phyloP scores from a whole-genome alignment of 2,113 vertebrate species.

The Psophia crepitans region DNA sequence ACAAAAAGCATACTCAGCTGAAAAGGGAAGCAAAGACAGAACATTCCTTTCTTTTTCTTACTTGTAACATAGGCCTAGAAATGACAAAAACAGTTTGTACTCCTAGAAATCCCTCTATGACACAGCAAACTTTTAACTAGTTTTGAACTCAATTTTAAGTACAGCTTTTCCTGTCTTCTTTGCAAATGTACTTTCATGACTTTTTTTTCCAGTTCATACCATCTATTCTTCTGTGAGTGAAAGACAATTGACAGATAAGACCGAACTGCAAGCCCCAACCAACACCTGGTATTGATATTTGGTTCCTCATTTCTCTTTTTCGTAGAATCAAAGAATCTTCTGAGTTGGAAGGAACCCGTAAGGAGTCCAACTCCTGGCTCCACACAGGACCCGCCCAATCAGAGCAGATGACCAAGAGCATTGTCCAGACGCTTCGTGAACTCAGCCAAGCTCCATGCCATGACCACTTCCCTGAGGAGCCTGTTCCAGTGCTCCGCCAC shows the following conservation, averaged over 20 bases:
- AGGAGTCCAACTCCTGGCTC: no score
- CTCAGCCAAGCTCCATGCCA: no score
- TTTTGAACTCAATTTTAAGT: background rate
- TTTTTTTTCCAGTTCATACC: background rate
- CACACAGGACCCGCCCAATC: no score
- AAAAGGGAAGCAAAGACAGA: background rate
- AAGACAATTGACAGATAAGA: background rate
- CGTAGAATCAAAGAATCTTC: no score
- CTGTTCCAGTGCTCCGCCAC: no score
- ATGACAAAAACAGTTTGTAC: background rate
- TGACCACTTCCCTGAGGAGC: no score
- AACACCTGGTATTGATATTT: background rate
- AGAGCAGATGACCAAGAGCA: no score
- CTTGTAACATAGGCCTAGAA: background rate
- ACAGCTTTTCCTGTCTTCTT: background rate
- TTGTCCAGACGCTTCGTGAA: no score
- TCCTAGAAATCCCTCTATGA: background rate
- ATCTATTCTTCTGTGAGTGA: background rate
- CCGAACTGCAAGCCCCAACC: background rate
- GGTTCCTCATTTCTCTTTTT: background rate
- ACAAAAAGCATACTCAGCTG: background rate
- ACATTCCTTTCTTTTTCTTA: background rate
- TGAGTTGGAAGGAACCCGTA: no score
- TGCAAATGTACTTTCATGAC: background rate
- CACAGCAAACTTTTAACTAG: background rate